phyloP scores from a whole-genome alignment of 1,140 invertebrate genomes.

The Neelides sp. region DNA sequence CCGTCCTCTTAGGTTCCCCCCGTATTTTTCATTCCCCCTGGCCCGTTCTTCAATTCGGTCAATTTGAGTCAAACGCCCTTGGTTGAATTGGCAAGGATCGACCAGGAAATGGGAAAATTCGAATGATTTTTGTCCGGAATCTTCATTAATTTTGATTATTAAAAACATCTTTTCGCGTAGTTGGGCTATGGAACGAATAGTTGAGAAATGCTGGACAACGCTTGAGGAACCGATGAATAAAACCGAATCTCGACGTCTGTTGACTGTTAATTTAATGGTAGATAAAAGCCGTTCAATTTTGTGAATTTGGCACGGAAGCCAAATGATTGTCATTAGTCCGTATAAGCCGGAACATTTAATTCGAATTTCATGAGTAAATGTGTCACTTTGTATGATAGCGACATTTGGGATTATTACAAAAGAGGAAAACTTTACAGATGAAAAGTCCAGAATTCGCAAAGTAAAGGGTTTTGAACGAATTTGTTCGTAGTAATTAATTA shows the following conservation, averaged over 20 bases:
- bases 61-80: background rate
- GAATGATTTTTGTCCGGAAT: too few relatives aligned
- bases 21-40: background rate
- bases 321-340: too few relatives aligned
- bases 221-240: slow-evolving; percentile 1
- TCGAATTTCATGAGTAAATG: too few relatives aligned
- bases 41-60: background rate
- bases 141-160: background rate
- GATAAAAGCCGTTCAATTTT: background rate
- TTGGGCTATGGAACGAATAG: background rate
- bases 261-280: background rate
- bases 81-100: slow-evolving; percentile 2
- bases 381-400: too few relatives aligned
- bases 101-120: too few relatives aligned
- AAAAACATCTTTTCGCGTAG: background rate
- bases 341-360: too few relatives aligned
- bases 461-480: too few relatives aligned
- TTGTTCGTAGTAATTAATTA: too few relatives aligned
- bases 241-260: slow-evolving; percentile 1
- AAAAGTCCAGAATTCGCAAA: too few relatives aligned
- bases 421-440: too few relatives aligned
- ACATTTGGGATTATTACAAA: too few relatives aligned
- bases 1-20: slow-evolving; percentile 1
- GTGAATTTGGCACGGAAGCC: too few relatives aligned
- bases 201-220: background rate